Conservation (phyloP, 1,140 invertebrate genomes). For the Liolophura sinensis region DNA sequence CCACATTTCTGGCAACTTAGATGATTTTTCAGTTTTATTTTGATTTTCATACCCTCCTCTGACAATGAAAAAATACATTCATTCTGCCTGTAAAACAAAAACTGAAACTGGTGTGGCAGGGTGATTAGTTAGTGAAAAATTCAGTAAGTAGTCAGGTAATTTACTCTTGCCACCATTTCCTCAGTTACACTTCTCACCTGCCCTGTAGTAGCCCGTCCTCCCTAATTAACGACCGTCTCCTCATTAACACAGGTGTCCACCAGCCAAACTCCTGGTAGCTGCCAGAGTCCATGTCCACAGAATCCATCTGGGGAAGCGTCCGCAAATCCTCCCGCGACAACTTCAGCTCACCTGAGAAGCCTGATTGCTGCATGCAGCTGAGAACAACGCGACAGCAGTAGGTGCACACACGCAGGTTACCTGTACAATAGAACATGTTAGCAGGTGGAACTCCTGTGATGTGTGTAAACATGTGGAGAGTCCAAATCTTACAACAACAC, state of each 20-base stretch:
- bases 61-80: too few species aligned
- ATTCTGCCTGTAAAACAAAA: too few species aligned
- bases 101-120: too few species aligned
- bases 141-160: too few species aligned
- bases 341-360: conserved; percentile 76
- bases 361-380: conserved; percentile 82
- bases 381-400: conserved; percentile 93
- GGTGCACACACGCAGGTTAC: conserved; percentile 87
- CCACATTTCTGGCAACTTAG: too few species aligned
- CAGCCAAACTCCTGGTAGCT: conserved; percentile 25
- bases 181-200: conserved; percentile 5
- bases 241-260: conserved; percentile 18
- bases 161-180: too few species aligned
- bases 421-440: conserved; percentile 59
- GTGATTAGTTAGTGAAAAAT: too few species aligned
- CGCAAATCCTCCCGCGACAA: conserved; percentile 82
- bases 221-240: background rate
- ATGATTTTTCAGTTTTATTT: too few species aligned
- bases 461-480: too few species aligned
- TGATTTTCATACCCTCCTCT: too few species aligned
- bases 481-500: too few species aligned
- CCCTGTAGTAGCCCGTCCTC: conserved; percentile 7
- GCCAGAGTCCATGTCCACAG: conserved; percentile 11
- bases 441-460: conserved; percentile 14
- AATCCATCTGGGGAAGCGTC: conserved; percentile 20